Percentiles rank a stretch among this genome's conserved stretches.
Conservation (phyloP, 2,888 invertebrate species). For the Diploptera punctata region DNA sequence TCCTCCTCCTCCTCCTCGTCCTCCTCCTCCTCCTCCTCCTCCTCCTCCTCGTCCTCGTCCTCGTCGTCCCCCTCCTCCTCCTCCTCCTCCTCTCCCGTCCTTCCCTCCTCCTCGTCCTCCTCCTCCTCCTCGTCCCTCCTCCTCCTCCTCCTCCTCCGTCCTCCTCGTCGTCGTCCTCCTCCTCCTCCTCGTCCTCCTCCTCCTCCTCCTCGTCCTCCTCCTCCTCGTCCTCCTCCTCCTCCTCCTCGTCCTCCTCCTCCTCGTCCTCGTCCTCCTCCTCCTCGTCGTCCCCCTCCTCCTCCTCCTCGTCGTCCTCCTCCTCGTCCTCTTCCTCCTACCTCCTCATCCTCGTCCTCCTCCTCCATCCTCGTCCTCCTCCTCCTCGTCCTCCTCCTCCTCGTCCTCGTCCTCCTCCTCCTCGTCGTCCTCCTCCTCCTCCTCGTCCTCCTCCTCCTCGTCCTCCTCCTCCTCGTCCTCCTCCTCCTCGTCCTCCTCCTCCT, state of each 20-base stretch:
- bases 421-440: not conserved
- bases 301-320: not conserved
- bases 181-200: not conserved
- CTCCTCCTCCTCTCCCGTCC: not conserved
- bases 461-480: conserved; percentile 8
- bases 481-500: not conserved
- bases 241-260: not conserved
- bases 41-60: not conserved
- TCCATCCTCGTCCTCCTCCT: too few relatives aligned
- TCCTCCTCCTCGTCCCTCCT: too few relatives aligned
- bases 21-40: not conserved
- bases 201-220: not conserved
- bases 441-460: not conserved
- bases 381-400: not conserved
- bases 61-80: not conserved
- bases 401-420: not conserved
- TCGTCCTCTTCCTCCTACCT: too few relatives aligned
- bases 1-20: not conserved
- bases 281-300: not conserved
- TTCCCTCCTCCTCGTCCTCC: not conserved
- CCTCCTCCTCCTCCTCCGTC: not conserved
- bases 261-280: not conserved
- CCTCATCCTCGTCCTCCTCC: too few relatives aligned
- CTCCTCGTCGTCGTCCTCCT: not conserved
- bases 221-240: not conserved